A percentile compares a stretch with the other conserved stretches of the same genome.
Conservation (phyloP, 92 coral and sea anemone genomes). For the Palythoa heliodiscus region DNA sequence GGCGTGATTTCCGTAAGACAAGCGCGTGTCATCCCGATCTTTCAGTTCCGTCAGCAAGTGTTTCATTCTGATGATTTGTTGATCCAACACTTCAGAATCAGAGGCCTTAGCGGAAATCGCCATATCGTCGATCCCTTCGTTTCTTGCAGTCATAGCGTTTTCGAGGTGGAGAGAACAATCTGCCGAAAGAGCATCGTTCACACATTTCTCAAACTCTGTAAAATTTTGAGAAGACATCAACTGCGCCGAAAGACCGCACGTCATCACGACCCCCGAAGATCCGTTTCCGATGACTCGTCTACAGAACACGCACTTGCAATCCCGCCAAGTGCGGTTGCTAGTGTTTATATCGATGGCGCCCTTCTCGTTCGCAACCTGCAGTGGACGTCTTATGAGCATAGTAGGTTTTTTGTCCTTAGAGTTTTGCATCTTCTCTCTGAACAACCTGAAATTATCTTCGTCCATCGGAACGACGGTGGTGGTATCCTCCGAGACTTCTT, state of each 20-base stretch:
- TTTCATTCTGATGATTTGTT: no score
- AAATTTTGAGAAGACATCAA: not conserved
- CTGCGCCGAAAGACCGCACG: not conserved
- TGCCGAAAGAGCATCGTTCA: not conserved
- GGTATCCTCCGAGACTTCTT: no score
- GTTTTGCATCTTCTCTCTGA: not conserved
- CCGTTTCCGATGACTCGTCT: not conserved
- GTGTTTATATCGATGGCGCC: constrained; percentile 2
- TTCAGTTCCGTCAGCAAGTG: not conserved
- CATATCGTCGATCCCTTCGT: not conserved
- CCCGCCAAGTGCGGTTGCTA: not conserved
- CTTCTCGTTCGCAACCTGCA: not conserved
- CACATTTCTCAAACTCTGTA: not conserved
- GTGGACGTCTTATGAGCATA: not conserved
- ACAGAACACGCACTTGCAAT: not conserved
- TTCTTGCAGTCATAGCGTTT: not conserved
- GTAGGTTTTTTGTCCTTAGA: not conserved
- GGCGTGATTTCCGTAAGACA: not conserved
- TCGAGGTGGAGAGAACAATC: not conserved
- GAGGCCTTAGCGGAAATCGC: no score
- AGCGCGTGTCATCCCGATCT: not conserved
- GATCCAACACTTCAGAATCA: no score
- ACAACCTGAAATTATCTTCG: not conserved
- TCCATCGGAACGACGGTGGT: not conserved
- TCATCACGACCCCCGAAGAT: constrained; percentile 6